These are phyloP conservation scores for Ptychodera flava DNA, from an alignment of 35 echinoderm and acorn worm species.

Conservation along the genomic window DNA sequence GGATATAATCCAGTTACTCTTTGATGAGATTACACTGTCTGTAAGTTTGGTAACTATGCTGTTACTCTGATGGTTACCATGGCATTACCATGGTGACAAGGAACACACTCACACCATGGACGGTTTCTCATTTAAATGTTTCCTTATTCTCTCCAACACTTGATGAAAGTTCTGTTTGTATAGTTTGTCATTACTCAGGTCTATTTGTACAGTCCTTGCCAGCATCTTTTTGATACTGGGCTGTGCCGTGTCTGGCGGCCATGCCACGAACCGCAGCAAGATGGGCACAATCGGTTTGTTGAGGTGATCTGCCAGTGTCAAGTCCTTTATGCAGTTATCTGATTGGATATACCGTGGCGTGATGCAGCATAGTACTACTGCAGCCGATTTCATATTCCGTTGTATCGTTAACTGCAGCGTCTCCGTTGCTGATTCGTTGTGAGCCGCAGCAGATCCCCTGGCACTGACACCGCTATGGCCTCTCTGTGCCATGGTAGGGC, in stretches of 20 bases:
- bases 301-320: conserved; percentile 75
- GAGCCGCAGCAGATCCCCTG: background rate
- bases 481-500: conserved; percentile 74
- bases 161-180: conserved; percentile 95
- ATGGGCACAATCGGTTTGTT: conserved; percentile 70
- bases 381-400: conserved; percentile 75
- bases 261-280: conserved; percentile 68
- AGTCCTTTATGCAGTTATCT: conserved; percentile 85
- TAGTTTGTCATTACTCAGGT: conserved; percentile 90
- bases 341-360: conserved; percentile 83
- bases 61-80: background rate
- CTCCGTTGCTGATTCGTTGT: conserved; percentile 22
- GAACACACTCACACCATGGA: background rate
- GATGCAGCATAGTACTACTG: conserved; percentile 71
- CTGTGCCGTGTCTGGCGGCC: conserved; percentile 80
- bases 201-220: conserved; percentile 56
- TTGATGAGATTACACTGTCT: too few species aligned
- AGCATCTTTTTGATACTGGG: conserved; percentile 77
- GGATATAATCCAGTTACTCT: too few species aligned
- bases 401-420: conserved; percentile 68
- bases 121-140: background rate
- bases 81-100: background rate
- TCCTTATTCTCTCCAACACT: conserved; percentile 14
- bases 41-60: too few species aligned
- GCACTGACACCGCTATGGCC: conserved; percentile 53